These are phyloP conservation scores for Heteromurus nitidus DNA, from an alignment of 2,888 invertebrate species.

Conservation along the genomic window DNA sequence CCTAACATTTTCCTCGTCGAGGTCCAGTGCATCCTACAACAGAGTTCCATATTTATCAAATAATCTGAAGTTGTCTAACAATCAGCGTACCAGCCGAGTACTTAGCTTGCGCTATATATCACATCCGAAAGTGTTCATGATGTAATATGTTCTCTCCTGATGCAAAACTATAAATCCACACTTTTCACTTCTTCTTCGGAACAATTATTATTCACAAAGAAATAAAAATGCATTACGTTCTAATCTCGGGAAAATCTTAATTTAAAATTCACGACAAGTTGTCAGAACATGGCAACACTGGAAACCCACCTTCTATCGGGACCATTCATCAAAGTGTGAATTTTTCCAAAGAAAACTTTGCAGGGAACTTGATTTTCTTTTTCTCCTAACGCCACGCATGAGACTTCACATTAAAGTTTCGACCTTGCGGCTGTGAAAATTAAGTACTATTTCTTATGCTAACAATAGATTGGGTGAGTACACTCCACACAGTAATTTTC, in stretches of 20 bases:
- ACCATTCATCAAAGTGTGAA: slow-evolving; percentile 41
- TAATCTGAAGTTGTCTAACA: slow-evolving; percentile 15
- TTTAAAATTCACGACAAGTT: slow-evolving; percentile 65
- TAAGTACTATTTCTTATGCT: too few species aligned
- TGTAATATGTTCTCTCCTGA: slow-evolving; percentile 37
- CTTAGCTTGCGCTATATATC: slow-evolving; percentile 35
- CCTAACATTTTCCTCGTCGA: slow-evolving; percentile 30
- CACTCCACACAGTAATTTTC: too few species aligned
- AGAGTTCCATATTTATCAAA: slow-evolving; percentile 33
- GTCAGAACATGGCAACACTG: slow-evolving; percentile 34
- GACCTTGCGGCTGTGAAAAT: background rate
- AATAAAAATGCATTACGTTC: background rate
- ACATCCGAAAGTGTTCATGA: too few species aligned
- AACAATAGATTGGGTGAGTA: too few species aligned
- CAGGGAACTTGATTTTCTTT: background rate
- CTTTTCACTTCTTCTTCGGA: slow-evolving; percentile 25
- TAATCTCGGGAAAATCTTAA: slow-evolving; percentile 46
- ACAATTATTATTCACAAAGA: slow-evolving; percentile 33
- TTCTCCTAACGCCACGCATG: too few species aligned
- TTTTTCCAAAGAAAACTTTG: background rate
- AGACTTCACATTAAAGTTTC: background rate
- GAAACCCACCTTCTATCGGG: slow-evolving; percentile 7
- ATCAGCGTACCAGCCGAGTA: slow-evolving; percentile 21
- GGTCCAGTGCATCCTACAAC: slow-evolving; percentile 49
- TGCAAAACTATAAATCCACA: slow-evolving; percentile 35